phyloP scores from a whole-genome alignment of 2,888 invertebrate species.

The Ichneumon xanthorius region DNA sequence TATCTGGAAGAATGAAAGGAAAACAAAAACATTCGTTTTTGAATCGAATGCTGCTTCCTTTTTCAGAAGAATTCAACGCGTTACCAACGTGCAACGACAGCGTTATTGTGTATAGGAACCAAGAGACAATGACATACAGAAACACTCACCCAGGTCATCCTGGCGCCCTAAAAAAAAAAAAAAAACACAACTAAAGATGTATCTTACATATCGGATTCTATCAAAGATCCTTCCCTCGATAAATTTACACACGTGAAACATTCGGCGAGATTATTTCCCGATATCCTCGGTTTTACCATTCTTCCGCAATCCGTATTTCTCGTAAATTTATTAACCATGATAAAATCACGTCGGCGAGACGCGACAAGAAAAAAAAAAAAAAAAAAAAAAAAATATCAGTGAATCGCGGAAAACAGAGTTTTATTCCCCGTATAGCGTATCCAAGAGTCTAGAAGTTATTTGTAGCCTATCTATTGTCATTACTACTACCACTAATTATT shows the following conservation, averaged over 20 bases:
- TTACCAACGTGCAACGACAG: conserved; percentile 21
- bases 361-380: neutral
- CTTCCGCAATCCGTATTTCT: neutral
- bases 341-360: neutral
- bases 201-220: conserved; percentile 60
- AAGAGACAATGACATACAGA: conserved; percentile 34
- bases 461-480: conserved; percentile 58
- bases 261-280: conserved; percentile 52
- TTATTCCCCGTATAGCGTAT: conserved; percentile 42
- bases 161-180: conserved; percentile 35
- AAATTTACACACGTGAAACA: conserved; percentile 39
- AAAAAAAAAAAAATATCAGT: conserved; percentile 37
- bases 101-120: conserved; percentile 19
- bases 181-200: conserved; percentile 36
- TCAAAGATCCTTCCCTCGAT: conserved; percentile 43
- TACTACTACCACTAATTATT: conserved; percentile 55
- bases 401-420: conserved; percentile 43
- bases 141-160: conserved; percentile 46
- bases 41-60: conserved; percentile 2
- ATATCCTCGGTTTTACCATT: conserved; percentile 27
- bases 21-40: conserved; percentile 9
- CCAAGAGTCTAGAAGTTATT: conserved; percentile 55
- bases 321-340: conserved; percentile 2
- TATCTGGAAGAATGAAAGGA: conserved; percentile 17
- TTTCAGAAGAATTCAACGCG: neutral